Conservation (phyloP, 2,888 invertebrate species). For the Exephanes ischioxanthus region DNA sequence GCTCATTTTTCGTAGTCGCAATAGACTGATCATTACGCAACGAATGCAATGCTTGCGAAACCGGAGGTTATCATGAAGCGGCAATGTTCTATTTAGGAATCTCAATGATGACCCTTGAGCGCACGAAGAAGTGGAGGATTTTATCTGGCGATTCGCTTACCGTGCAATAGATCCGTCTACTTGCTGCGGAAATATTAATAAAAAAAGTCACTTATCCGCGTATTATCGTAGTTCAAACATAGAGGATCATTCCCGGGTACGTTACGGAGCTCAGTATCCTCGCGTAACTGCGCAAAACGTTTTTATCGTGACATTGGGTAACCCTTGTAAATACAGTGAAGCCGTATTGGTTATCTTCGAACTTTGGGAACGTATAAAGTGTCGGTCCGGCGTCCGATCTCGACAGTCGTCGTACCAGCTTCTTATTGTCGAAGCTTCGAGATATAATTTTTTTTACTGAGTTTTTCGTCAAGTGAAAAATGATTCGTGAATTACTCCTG, state of each 20-base stretch:
- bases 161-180: background rate
- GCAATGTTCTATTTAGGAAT: background rate
- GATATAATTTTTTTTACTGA: background rate
- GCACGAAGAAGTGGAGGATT: background rate
- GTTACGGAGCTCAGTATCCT: background rate
- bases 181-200: background rate
- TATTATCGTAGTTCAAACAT: background rate
- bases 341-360: background rate
- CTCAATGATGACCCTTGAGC: background rate
- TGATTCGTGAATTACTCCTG: conserved; percentile 16
- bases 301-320: background rate
- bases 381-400: background rate
- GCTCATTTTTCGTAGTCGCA: background rate
- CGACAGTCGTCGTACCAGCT: background rate
- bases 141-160: background rate
- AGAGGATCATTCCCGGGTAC: background rate
- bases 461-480: conserved; percentile 3
- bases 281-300: background rate
- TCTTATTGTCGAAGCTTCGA: conserved; percentile 4
- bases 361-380: conserved; percentile 4
- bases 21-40: background rate
- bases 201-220: background rate
- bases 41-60: background rate
- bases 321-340: background rate
- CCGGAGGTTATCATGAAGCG: background rate